phyloP scores from a whole-genome alignment of 1,140 invertebrate species.

The Harlomillsia oculata region DNA sequence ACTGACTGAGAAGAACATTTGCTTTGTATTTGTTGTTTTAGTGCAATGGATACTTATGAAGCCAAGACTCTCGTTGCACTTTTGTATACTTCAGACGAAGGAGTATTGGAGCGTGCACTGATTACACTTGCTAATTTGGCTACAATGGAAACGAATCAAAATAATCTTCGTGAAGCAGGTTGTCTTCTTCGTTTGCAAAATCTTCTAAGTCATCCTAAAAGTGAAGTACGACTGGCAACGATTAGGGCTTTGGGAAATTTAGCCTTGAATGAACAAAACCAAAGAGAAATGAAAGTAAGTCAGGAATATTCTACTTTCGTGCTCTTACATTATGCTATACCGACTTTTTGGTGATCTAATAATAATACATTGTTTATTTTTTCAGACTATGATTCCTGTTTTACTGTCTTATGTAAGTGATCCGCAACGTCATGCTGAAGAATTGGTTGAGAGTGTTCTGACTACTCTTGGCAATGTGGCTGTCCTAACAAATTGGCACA shows the following conservation, averaged over 20 bases:
- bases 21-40: slow-evolving; percentile 26
- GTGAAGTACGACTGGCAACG: slow-evolving; percentile 39
- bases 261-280: slow-evolving; percentile 47
- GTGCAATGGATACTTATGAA: slow-evolving; percentile 44
- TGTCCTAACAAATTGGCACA: slow-evolving; percentile 43
- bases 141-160: slow-evolving; percentile 40
- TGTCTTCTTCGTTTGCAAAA: slow-evolving; percentile 44
- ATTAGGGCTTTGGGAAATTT: slow-evolving; percentile 47
- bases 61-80: slow-evolving; percentile 47
- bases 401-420: slow-evolving; percentile 40
- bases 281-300: slow-evolving; percentile 45
- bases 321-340: background rate
- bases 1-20: slow-evolving; percentile 5
- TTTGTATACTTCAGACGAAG: slow-evolving; percentile 45
- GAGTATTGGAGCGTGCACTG: slow-evolving; percentile 45
- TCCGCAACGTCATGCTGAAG: slow-evolving; percentile 35
- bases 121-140: slow-evolving; percentile 38
- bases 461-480: slow-evolving; percentile 46
- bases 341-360: background rate
- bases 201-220: slow-evolving; percentile 41
- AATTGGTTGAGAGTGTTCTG: slow-evolving; percentile 39
- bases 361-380: background rate
- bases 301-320: too few relatives aligned
- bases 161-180: slow-evolving; percentile 48
- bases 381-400: slow-evolving; percentile 42